These are phyloP conservation scores for Lithophane semibrunnea DNA, from an alignment of 2,888 invertebrate genomes.

Conservation along the genomic window DNA sequence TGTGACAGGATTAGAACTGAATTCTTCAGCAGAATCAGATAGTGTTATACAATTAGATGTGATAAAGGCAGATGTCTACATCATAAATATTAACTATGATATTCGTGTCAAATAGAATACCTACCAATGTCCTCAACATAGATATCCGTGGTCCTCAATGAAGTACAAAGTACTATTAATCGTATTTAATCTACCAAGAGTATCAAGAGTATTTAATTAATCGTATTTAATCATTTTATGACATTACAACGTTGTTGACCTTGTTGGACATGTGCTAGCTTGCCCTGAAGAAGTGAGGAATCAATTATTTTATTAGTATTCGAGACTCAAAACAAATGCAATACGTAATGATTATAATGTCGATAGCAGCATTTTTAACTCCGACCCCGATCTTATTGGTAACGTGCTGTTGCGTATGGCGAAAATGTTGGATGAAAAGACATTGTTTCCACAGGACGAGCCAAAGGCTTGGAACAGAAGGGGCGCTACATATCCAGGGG, in stretches of 20 bases:
- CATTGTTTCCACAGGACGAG: neutral
- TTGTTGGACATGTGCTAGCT: constrained; percentile 25
- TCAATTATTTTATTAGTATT: neutral
- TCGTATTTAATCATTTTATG: constrained; percentile 10
- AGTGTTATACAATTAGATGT: neutral
- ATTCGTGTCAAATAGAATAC: neutral
- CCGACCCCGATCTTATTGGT: neutral
- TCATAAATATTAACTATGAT: constrained; percentile 24
- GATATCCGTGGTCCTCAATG: constrained; percentile 4
- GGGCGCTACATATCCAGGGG: neutral
- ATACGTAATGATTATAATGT: neutral
- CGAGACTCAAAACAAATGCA: neutral
- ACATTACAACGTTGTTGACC: constrained; percentile 35
- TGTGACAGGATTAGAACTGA: neutral
- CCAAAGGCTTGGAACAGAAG: neutral
- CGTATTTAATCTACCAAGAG: constrained; percentile 1
- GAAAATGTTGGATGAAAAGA: neutral
- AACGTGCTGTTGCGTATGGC: neutral
- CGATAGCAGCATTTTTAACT: neutral
- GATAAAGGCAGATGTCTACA: neutral
- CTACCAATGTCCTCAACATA: constrained; percentile 3
- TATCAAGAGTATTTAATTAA: constrained; percentile 52
- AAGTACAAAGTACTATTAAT: constrained; percentile 47
- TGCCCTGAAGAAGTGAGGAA: constrained; percentile 26
- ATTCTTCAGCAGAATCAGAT: neutral